phyloP scores from a whole-genome alignment of 2,888 invertebrate species.

The Phragmatobia fuliginosa region DNA sequence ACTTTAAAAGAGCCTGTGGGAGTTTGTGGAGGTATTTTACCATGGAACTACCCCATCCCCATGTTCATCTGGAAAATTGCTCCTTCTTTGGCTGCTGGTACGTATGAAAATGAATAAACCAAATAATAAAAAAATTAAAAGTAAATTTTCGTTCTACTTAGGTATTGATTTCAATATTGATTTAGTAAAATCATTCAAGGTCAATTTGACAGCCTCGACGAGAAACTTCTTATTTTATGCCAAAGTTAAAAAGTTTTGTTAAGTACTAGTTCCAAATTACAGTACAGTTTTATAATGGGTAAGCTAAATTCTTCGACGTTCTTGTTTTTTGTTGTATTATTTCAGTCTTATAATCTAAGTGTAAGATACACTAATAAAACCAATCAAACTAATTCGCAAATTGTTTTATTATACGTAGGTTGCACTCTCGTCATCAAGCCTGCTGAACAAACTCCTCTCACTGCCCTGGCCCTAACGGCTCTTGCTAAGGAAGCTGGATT shows the following conservation, averaged over 20 bases:
- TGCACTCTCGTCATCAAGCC: constrained; percentile 95
- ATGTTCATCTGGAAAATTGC: constrained; percentile 98
- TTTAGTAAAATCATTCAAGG: too few species aligned
- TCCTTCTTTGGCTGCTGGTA: constrained; percentile 90
- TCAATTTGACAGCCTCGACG: too few species aligned
- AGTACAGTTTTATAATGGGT: too few species aligned
- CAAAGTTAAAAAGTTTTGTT: too few species aligned
- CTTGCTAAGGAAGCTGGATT: constrained; percentile 96
- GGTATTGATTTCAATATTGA: too few species aligned
- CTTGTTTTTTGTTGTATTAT: neutral
- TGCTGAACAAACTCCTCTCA: constrained; percentile 97
- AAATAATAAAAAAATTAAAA: too few species aligned
- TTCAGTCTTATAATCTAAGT: too few species aligned
- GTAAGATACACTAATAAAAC: too few species aligned
- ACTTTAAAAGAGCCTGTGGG: constrained; percentile 95
- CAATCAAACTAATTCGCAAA: neutral
- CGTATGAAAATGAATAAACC: constrained; percentile 20
- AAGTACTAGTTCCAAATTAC: too few species aligned
- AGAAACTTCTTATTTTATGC: too few species aligned
- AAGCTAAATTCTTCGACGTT: too few species aligned
- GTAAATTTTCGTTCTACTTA: neutral
- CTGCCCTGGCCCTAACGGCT: constrained; percentile 94
- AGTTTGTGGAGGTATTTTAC: constrained; percentile 96
- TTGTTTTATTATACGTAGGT: constrained; percentile 68
- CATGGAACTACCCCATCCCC: constrained; percentile 96